Percentiles rank a stretch among this genome's conserved stretches.
These are phyloP conservation scores for Ovis aries DNA, from an alignment of 2,113 vertebrate genomes.

Conservation along the genomic window ARS-UI_Ramb_v3.0 NC_082741.1:3881001-3881500, in stretches of 20 bases:
- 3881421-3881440: rapidly evolving
- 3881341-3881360: rapidly evolving
- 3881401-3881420: no score
- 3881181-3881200: not conserved
- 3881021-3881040: not conserved
- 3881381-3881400: no score
- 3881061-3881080: rapidly evolving
- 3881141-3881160: not conserved
- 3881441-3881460: rapidly evolving
- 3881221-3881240: not conserved
- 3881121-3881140: rapidly evolving
- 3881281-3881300: rapidly evolving
- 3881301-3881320: not conserved
- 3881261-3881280: rapidly evolving
- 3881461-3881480: rapidly evolving
- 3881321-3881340: rapidly evolving
- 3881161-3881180: not conserved
- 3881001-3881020: rapidly evolving
- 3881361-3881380: rapidly evolving
- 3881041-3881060: no score
- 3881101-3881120: not conserved
- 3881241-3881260: not conserved
- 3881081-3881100: not conserved
- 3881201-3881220: not conserved
- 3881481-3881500: rapidly evolving